Evolutionary conservation across 1,140 invertebrate genomes (phyloP).

Genomic region (Drosophila lacertosa): DNA sequence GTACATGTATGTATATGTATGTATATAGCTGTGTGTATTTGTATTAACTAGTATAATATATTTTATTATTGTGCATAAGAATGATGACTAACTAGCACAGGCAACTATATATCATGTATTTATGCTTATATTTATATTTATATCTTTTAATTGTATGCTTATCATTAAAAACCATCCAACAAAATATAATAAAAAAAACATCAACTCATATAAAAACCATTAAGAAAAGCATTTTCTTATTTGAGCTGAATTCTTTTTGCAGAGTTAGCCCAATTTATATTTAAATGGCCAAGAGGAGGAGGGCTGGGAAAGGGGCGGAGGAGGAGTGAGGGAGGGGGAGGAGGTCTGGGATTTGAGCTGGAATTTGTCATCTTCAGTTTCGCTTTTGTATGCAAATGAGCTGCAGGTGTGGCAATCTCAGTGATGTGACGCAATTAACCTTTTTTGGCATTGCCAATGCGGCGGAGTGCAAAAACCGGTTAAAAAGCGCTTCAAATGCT

Average conservation of each 20-base stretch:
- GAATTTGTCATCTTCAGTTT: conserved; percentile 31
- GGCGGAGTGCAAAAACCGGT: conserved; percentile 41
- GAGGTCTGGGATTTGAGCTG: background rate
- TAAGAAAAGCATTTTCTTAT: background rate
- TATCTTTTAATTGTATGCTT: conserved; percentile 30
- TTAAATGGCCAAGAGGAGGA: background rate
- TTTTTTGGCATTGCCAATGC: conserved; percentile 18
- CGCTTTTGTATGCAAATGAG: conserved; percentile 41
- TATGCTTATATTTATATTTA: conserved; percentile 6
- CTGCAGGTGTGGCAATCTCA: conserved; percentile 38
- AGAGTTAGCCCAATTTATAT: conserved; percentile 3
- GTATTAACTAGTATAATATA: conserved; percentile 31
- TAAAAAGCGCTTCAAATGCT: conserved; percentile 28
- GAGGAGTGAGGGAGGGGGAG: too few relatives aligned
- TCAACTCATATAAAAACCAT: conserved; percentile 15
- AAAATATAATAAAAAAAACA: background rate
- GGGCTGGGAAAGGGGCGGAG: background rate
- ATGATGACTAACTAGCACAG: conserved; percentile 9
- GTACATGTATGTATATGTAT: conserved; percentile 10
- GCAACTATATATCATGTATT: conserved; percentile 27
- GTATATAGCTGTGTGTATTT: conserved; percentile 27
- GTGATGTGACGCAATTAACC: conserved; percentile 41
- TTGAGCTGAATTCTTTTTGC: background rate
- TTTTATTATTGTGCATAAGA: conserved; percentile 12
- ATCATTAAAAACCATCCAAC: conserved; percentile 28